Percentiles rank a stretch among this genome's conserved stretches.
Conservation (phyloP, 2,888 invertebrate species). For the Eucriotettix oculatus region DNA sequence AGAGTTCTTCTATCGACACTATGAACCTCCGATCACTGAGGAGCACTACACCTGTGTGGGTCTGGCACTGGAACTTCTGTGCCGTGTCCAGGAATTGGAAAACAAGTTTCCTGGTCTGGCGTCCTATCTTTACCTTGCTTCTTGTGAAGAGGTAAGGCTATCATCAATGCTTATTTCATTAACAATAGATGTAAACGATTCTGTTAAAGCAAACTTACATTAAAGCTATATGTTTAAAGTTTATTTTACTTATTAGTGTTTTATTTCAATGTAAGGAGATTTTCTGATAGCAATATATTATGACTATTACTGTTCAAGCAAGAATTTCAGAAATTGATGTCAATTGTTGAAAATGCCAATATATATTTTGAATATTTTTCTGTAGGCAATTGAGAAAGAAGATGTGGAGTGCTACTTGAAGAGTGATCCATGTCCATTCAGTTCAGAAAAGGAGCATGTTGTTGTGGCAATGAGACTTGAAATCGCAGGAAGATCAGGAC, state of each 20-base stretch:
- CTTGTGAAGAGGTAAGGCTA: conserved; percentile 72
- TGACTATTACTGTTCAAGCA: too few relatives aligned
- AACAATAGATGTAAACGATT: not conserved
- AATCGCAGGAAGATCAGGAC: conserved; percentile 55
- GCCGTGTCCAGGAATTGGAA: conserved; percentile 41
- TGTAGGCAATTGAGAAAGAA: conserved; percentile 23
- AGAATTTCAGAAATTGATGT: too few relatives aligned
- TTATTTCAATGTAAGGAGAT: too few relatives aligned
- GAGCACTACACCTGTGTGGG: conserved; percentile 81
- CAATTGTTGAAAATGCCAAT: too few relatives aligned
- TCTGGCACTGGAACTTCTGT: conserved; percentile 62
- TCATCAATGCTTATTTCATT: not conserved
- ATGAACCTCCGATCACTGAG: conserved; percentile 59
- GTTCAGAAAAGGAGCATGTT: conserved; percentile 75
- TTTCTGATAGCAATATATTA: too few relatives aligned
- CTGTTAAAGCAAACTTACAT: too few relatives aligned
- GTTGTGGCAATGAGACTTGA: conserved; percentile 58
- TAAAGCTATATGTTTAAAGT: too few relatives aligned
- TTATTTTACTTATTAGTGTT: too few relatives aligned
- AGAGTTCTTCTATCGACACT: conserved; percentile 56
- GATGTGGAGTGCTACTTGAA: conserved; percentile 28
- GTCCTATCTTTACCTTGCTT: conserved; percentile 52
- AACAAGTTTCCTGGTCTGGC: conserved; percentile 50
- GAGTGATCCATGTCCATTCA: conserved; percentile 20
- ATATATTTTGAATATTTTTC: too few relatives aligned